phyloP scores from a whole-genome alignment of 2,797 vertebrate genomes.

The Spondyliosoma cantharus region DNA sequence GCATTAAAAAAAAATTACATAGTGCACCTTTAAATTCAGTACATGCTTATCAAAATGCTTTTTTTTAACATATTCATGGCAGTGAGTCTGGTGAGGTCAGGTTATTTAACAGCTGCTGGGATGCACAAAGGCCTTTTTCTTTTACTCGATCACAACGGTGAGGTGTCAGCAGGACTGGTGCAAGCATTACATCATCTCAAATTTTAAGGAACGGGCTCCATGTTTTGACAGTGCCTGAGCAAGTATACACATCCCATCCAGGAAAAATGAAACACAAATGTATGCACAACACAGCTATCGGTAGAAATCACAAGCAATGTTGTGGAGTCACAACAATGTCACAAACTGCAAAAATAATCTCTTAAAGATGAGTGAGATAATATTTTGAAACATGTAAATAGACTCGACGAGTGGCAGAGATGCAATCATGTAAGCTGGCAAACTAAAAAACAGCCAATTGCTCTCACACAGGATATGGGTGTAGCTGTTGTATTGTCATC shows the following conservation, averaged over 20 bases:
- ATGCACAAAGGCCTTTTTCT: background rate
- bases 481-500: constrained; percentile 9
- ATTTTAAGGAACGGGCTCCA: constrained; percentile 6
- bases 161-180: constrained; percentile 9
- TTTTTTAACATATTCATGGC: constrained; percentile 21
- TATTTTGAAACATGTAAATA: constrained; percentile 16
- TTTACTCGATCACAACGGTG: constrained; percentile 3
- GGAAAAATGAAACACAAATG: constrained; percentile 30
- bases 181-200: background rate
- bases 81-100: constrained; percentile 26
- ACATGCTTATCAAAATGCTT: constrained; percentile 1
- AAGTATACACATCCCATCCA: background rate
- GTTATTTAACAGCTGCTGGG: background rate
- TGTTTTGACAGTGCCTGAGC: background rate
- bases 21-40: background rate
- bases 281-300: constrained; percentile 12
- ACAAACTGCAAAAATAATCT: background rate
- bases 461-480: constrained; percentile 27
- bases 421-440: constrained; percentile 21
- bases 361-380: constrained; percentile 8
- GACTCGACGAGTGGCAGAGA: constrained; percentile 8
- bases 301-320: constrained; percentile 6
- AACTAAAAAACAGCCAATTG: constrained; percentile 32
- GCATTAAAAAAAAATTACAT: no score
- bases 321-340: constrained; percentile 3